phyloP scores from a whole-genome alignment of 2,888 invertebrate genomes.

The Acanthosepion pharaonis region DNA sequence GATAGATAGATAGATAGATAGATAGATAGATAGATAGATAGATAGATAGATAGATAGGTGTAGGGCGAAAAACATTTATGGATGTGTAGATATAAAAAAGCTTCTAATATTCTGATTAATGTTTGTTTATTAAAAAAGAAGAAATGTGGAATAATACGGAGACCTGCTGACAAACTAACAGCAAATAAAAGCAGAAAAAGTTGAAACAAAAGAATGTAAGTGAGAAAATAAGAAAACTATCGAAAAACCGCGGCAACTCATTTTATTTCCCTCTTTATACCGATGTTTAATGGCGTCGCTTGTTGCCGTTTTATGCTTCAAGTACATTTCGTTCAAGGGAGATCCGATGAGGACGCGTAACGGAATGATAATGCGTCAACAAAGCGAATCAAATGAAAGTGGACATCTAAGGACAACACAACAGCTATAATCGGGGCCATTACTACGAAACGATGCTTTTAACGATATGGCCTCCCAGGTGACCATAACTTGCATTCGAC shows the following conservation, averaged over 20 bases:
- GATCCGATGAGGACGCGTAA: background rate
- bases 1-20: too few relatives aligned
- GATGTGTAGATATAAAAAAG: too few relatives aligned
- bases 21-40: too few relatives aligned
- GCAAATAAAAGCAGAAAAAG: too few relatives aligned
- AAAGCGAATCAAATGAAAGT: constrained; percentile 33
- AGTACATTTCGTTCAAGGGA: background rate
- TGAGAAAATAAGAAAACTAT: too few relatives aligned
- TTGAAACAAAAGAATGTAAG: too few relatives aligned
- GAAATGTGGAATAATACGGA: too few relatives aligned
- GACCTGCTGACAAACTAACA: too few relatives aligned
- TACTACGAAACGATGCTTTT: background rate
- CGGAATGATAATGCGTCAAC: constrained; percentile 17
- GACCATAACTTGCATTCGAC: background rate
- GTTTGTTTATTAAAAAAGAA: too few relatives aligned
- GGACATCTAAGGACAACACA: background rate
- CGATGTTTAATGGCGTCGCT: background rate
- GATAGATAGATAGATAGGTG: too few relatives aligned
- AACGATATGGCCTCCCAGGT: background rate
- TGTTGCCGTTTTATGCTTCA: background rate
- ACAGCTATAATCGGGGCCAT: background rate
- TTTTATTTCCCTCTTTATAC: background rate
- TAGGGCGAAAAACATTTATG: too few relatives aligned
- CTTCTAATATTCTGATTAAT: too few relatives aligned
- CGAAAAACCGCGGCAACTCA: background rate